A percentile compares a stretch with the other conserved stretches of the same genome.
Evolutionary conservation across 2,797 vertebrate genomes (phyloP).

Genomic region (Netta rufina): DNA sequence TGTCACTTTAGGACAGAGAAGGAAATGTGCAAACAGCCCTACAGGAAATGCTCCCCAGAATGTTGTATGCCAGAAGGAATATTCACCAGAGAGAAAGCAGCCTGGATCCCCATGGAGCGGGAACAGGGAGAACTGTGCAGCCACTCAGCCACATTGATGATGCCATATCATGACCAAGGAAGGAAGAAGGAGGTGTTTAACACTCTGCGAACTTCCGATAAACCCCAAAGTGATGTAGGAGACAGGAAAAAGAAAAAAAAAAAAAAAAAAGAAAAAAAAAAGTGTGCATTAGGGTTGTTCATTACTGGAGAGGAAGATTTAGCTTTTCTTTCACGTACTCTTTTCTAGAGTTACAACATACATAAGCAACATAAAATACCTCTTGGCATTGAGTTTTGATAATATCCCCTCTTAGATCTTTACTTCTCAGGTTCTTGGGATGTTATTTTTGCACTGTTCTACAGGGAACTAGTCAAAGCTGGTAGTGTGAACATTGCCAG

Average conservation of each 20-base stretch:
- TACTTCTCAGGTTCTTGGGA: neutral
- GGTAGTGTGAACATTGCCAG: constrained; percentile 58
- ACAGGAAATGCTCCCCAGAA: neutral
- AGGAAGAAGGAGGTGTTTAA: neutral
- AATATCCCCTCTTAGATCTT: neutral
- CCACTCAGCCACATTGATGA: neutral
- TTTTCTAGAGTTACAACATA: neutral
- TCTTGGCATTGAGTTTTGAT: neutral
- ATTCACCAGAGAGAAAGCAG: neutral
- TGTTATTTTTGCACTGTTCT: neutral
- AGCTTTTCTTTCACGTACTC: neutral
- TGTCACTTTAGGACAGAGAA: neutral
- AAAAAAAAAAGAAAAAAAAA: neutral
- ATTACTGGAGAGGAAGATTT: neutral
- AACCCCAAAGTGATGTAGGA: neutral
- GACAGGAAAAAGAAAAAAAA: neutral
- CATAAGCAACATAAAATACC: neutral
- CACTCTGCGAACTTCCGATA: neutral
- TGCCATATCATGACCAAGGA: neutral
- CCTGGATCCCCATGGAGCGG: too few relatives aligned
- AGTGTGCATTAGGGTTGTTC: neutral
- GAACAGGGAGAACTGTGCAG: neutral
- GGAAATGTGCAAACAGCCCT: neutral
- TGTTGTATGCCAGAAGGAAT: neutral
- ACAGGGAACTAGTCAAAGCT: neutral